Percentiles rank a stretch among this genome's conserved stretches.
These are phyloP conservation scores for Furnarius figulus DNA, from an alignment of 2,113 vertebrate species.

Conservation along the genomic window DNA sequence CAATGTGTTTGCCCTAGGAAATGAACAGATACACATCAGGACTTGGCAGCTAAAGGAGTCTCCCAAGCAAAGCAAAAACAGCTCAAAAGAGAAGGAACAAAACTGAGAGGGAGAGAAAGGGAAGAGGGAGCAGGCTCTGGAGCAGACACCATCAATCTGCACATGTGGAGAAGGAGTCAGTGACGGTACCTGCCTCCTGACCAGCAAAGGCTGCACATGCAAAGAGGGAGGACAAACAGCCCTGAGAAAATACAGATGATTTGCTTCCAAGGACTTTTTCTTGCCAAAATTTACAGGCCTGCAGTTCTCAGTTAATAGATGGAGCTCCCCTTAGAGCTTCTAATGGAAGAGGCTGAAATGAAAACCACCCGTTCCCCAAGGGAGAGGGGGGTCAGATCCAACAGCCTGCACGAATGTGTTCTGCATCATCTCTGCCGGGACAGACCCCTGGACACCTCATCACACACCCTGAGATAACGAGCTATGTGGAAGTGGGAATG, in stretches of 20 bases:
- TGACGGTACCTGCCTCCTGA: constrained; percentile 28
- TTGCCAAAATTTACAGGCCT: constrained; percentile 65
- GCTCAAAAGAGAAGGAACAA: constrained; percentile 39
- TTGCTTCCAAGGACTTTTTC: constrained; percentile 52
- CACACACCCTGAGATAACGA: constrained; percentile 54
- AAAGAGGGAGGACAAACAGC: constrained; percentile 46
- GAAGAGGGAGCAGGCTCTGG: background rate
- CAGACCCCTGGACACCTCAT: constrained; percentile 58
- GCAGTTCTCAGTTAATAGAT: constrained; percentile 55
- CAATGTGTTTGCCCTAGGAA: constrained; percentile 56
- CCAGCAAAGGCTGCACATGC: background rate
- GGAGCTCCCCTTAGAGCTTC: constrained; percentile 58
- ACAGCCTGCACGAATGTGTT: background rate
- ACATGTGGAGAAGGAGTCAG: constrained; percentile 32
- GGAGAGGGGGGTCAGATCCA: constrained; percentile 11
- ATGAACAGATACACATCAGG: constrained; percentile 61
- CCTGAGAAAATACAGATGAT: constrained; percentile 53
- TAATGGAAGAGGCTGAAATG: constrained; percentile 65
- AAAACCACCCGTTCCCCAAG: constrained; percentile 55
- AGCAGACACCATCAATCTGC: constrained; percentile 47
- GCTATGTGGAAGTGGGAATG: constrained; percentile 58
- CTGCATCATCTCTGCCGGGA: constrained; percentile 57
- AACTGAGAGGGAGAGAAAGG: constrained; percentile 7
- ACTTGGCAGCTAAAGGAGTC: constrained; percentile 54
- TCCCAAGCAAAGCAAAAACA: constrained; percentile 59